These are phyloP conservation scores for Damaliscus lunatus DNA, from an alignment of 2,113 vertebrate genomes.

Conservation along the genomic window DNA sequence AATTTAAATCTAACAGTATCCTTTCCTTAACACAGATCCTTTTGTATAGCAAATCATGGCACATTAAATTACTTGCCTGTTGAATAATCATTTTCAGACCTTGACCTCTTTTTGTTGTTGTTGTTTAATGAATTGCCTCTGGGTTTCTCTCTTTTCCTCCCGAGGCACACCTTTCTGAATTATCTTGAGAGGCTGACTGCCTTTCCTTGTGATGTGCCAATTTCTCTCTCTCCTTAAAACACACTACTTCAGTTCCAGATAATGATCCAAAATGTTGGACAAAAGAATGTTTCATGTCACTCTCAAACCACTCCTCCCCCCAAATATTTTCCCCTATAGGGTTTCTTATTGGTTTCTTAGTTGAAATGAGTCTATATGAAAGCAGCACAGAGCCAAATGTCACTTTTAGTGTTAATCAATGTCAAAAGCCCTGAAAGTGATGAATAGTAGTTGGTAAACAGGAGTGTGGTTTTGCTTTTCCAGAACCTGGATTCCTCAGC, in stretches of 20 bases:
- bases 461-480: not conserved
- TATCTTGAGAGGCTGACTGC: not conserved
- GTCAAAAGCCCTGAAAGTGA: not conserved
- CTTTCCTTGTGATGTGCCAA: not conserved
- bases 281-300: not conserved
- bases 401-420: not conserved
- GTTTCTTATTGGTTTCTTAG: not conserved
- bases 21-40: not conserved
- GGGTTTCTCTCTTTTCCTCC: not conserved
- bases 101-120: not conserved
- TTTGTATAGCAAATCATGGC: not conserved
- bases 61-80: not conserved
- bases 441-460: not conserved
- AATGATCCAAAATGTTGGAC: not conserved
- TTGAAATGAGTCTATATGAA: conserved; percentile 19
- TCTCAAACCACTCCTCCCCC: not conserved
- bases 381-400: not conserved
- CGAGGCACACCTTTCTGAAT: not conserved
- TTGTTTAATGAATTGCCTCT: not conserved
- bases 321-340: not conserved
- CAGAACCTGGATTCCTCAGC: not conserved
- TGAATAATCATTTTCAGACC: not conserved
- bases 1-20: conserved; percentile 29
- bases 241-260: not conserved
- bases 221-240: not conserved